Evolutionary conservation across 2,888 invertebrate species (phyloP).

Genomic region (Aquatica leii): DNA sequence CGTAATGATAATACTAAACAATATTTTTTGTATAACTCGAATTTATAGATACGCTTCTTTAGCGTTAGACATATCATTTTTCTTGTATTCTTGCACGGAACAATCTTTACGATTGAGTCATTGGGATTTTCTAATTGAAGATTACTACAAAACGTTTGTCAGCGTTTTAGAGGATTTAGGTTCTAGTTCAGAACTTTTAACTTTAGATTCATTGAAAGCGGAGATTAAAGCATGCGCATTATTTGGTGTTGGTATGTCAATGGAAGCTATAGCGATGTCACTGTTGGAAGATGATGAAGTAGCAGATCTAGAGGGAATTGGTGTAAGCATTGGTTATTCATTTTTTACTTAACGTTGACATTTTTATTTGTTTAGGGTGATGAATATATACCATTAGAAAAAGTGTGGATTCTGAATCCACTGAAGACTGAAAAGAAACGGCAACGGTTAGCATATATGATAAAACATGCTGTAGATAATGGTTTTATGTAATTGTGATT

Average conservation of each 20-base stretch:
- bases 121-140: constrained; percentile 67
- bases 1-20: not conserved
- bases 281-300: constrained; percentile 67
- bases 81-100: constrained; percentile 68
- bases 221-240: constrained; percentile 67
- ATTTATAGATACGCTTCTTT: constrained; percentile 26
- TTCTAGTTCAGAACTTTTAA: constrained; percentile 67
- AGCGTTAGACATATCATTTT: constrained; percentile 55
- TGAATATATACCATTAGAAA: constrained; percentile 65
- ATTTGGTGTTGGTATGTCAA: constrained; percentile 67
- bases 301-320: constrained; percentile 65
- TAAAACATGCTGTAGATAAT: constrained; percentile 70
- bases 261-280: constrained; percentile 68
- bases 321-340: constrained; percentile 55
- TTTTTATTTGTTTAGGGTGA: constrained; percentile 60
- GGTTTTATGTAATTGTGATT: constrained; percentile 13
- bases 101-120: constrained; percentile 65
- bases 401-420: constrained; percentile 69
- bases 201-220: constrained; percentile 62
- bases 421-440: constrained; percentile 68
- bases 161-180: constrained; percentile 67
- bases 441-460: constrained; percentile 68
- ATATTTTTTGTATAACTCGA: not conserved
- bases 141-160: constrained; percentile 68
- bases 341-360: not conserved